Evolutionary conservation across 2,113 vertebrate genomes (phyloP), one percentile per base, ranked within the genome.

Genomic region (Lichenostomus cassidix): DNA sequence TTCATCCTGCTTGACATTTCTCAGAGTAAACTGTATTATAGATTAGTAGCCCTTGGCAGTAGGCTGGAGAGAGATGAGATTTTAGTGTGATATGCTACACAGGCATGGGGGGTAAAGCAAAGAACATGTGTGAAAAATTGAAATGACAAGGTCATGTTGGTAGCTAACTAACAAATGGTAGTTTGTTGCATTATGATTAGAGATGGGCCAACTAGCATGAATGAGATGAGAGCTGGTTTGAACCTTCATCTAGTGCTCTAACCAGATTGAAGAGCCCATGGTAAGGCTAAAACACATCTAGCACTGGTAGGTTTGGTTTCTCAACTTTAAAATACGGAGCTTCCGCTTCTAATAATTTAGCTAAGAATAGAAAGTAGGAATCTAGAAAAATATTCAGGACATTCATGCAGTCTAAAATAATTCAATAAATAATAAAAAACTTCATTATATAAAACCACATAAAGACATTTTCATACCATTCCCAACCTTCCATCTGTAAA

Each of bases 11-110:
- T 84, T 90, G 85, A 60, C 47, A 75, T 88, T 92, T 96, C 92
- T 91, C 64, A 91, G 83, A 79, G 35, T 63, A 87, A 92, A 33
- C 59, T 86, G 24, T 84, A 73, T 64, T 96, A 83, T 50, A 70
- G 83, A 94, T 83, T 84, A 94, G 89, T 83, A 93, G 60, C 60
- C 63, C 69, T 94, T 60, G 89, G 84, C 71, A 85, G 58, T 78
- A 89, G 84, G 49, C 78, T 83, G 82, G 31, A 96, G 84, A 96
- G 83, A 96, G 82, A 94, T 74, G 92, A 96, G 92, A 89, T 70
- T 96, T 91, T 89, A 80, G 52, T 81, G 53, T 10, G 35, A 93
- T 95, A 77, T 24, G 28, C 47, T 88, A 76, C 58, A 91, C 15
- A 89, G 42, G 75, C 52, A 64, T 1, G 12, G 16, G 23, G 22